phyloP scores from a whole-genome alignment of 2,888 invertebrate species.

The Poecilus cupreus region DNA sequence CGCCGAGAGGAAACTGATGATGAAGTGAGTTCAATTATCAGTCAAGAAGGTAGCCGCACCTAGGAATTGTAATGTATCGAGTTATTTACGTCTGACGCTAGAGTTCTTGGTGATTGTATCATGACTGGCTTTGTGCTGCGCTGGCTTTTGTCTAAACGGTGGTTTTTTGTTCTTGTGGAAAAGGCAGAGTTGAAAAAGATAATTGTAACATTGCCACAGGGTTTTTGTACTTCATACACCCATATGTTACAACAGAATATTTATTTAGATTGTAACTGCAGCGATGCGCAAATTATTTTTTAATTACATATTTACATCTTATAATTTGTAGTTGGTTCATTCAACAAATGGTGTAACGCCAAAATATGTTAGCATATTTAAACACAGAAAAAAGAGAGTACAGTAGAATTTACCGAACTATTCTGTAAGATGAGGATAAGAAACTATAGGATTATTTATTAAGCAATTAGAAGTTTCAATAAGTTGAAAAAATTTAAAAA shows the following conservation, averaged over 20 bases:
- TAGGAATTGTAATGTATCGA: background rate
- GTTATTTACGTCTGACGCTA: background rate
- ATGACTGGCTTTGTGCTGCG: background rate
- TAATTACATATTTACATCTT: no score
- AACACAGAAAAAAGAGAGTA: no score
- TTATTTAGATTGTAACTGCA: background rate
- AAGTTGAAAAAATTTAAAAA: no score
- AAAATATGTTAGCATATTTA: no score
- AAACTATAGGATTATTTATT: no score
- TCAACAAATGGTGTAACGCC: no score
- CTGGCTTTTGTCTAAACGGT: background rate
- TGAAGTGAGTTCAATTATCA: background rate
- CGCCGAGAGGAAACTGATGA: background rate
- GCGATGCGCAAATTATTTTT: no score
- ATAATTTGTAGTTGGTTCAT: no score
- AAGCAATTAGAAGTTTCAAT: no score
- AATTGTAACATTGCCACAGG: background rate
- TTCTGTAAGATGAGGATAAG: no score
- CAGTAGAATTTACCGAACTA: no score
- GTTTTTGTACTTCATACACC: conserved; percentile 11
- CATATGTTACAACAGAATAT: background rate
- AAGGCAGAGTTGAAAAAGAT: background rate
- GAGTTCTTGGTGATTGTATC: conserved; percentile 21
- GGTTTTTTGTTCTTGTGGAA: background rate
- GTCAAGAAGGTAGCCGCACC: conserved; percentile 8